phyloP scores from a whole-genome alignment of 2,113 vertebrate genomes.

The Notothenia coriiceps region DNA sequence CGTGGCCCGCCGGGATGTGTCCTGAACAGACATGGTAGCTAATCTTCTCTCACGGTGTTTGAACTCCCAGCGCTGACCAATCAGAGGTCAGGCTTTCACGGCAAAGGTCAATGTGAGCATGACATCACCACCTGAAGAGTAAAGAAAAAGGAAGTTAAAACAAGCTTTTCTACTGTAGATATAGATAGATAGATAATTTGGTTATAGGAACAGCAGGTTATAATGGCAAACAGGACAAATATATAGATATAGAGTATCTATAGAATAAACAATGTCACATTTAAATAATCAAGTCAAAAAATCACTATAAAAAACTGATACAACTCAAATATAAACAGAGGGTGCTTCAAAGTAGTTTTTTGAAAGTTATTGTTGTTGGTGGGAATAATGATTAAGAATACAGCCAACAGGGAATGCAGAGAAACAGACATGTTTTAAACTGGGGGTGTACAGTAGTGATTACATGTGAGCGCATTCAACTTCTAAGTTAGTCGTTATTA shows the following conservation, averaged over 20 bases:
- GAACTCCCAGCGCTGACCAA: constrained; percentile 46
- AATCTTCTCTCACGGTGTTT: constrained; percentile 14
- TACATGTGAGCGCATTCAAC: not conserved
- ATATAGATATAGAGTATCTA: too few species aligned
- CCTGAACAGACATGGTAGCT: constrained; percentile 75
- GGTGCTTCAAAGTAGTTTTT: too few species aligned
- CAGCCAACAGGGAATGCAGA: not conserved
- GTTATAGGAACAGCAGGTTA: too few species aligned
- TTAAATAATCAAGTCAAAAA: too few species aligned
- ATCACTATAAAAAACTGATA: too few species aligned
- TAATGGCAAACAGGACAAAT: too few species aligned
- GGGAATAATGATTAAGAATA: too few species aligned
- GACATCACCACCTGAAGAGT: constrained; percentile 48
- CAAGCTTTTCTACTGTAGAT: not conserved
- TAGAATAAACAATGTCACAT: too few species aligned
- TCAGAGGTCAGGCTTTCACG: constrained; percentile 56
- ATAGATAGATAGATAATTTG: too few species aligned
- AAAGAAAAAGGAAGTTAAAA: not conserved
- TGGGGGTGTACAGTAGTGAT: not conserved
- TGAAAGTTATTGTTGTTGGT: too few species aligned
- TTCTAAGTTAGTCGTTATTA: not conserved
- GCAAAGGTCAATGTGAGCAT: constrained; percentile 29
- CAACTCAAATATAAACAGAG: too few species aligned
- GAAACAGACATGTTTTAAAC: too few species aligned
- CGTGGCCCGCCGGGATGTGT: constrained; percentile 8